Conservation (phyloP, 1,140 invertebrate species). For the Aricia agestis region DNA sequence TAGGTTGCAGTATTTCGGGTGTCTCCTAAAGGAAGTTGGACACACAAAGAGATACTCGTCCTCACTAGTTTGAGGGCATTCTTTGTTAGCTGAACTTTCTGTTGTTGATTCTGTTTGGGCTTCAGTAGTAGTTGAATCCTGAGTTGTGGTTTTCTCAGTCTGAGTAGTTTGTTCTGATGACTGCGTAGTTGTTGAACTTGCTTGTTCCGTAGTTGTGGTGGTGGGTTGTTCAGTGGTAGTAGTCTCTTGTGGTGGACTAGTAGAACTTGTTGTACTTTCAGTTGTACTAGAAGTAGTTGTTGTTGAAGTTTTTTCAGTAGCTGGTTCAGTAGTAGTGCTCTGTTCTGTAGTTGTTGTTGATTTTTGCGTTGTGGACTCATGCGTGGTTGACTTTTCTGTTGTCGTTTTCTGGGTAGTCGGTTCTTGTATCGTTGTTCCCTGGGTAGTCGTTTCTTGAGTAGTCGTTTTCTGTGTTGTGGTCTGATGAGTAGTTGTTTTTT, state of each 20-base stretch:
- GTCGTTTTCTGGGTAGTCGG: constrained; percentile 33
- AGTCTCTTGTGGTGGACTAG: constrained; percentile 21
- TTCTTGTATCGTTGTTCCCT: constrained; percentile 33
- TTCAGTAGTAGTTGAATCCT: constrained; percentile 35
- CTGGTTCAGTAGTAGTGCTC: constrained; percentile 26
- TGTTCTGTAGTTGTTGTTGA: constrained; percentile 30
- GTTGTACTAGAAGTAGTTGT: constrained; percentile 29
- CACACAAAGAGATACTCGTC: constrained; percentile 85
- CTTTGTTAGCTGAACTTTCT: constrained; percentile 43
- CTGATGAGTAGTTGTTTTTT: constrained; percentile 36
- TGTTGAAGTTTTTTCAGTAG: constrained; percentile 26
- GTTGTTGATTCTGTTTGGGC: constrained; percentile 40
- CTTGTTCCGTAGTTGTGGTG: constrained; percentile 25
- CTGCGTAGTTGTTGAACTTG: constrained; percentile 26
- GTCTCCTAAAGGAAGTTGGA: constrained; percentile 87
- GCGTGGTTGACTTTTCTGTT: constrained; percentile 29
- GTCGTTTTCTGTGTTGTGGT: constrained; percentile 39
- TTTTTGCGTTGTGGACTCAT: constrained; percentile 27
- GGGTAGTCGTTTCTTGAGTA: constrained; percentile 32
- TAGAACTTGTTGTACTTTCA: constrained; percentile 28
- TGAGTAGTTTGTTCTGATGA: constrained; percentile 38
- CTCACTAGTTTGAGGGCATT: constrained; percentile 76
- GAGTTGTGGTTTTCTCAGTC: constrained; percentile 37
- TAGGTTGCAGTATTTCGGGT: constrained; percentile 89
- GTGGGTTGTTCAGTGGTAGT: constrained; percentile 29